These are phyloP conservation scores for Sebastes matsubarae DNA, from an alignment of 2,797 vertebrate species.

Conservation along the genomic window DNA sequence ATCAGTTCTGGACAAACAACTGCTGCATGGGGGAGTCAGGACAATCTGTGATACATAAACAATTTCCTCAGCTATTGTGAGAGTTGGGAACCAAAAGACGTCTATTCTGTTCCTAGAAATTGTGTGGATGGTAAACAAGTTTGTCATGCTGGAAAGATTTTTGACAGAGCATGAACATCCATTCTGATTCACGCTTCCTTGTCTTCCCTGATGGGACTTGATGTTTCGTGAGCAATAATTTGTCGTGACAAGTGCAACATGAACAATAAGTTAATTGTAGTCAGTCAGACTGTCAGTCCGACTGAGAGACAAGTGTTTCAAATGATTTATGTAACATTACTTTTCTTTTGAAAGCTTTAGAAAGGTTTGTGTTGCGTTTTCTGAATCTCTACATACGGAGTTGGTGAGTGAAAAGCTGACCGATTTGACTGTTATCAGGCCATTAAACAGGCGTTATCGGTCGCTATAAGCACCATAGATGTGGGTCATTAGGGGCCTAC, in stretches of 20 bases:
- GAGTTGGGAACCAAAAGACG: background rate
- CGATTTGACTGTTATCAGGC: too few relatives aligned
- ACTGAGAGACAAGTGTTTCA: background rate
- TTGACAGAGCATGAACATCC: background rate
- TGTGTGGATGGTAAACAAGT: background rate
- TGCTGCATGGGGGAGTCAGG: background rate
- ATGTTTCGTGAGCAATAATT: background rate
- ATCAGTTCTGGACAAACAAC: conserved; percentile 14
- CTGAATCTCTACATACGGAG: background rate
- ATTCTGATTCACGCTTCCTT: background rate
- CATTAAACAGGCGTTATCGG: too few relatives aligned
- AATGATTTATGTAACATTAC: background rate
- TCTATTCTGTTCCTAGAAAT: background rate
- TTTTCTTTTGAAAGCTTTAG: background rate
- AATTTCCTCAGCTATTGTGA: background rate
- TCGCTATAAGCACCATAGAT: too few relatives aligned
- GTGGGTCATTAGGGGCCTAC: too few relatives aligned
- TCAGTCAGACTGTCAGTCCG: background rate
- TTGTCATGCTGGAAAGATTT: background rate
- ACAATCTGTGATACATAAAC: background rate
- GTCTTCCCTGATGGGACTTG: background rate
- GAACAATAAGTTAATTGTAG: background rate
- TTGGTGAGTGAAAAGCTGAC: background rate
- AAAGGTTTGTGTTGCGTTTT: background rate
- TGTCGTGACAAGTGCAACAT: background rate